Conservation (phyloP, 2,888 invertebrate genomes). For the Muschampia plurimacula region DNA sequence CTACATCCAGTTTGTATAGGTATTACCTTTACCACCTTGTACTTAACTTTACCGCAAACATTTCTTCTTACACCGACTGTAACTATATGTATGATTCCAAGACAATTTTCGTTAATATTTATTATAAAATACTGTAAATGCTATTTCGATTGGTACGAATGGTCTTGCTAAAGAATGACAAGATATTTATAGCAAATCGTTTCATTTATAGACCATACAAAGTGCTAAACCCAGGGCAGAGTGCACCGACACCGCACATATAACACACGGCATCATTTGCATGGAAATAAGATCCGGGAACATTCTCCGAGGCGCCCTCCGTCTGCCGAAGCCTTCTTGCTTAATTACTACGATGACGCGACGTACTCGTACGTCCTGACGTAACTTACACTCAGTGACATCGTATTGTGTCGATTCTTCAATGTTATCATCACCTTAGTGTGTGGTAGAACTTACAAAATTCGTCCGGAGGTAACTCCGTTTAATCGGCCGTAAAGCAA, state of each 20-base stretch:
- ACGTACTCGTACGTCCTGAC: neutral
- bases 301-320: constrained; percentile 70
- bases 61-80: too few species aligned
- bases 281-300: constrained; percentile 82
- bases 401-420: neutral
- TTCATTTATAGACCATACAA: constrained; percentile 6
- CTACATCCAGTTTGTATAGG: too few species aligned
- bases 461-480: too few species aligned
- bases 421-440: neutral
- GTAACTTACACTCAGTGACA: neutral
- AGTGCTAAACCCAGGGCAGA: constrained; percentile 28
- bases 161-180: neutral
- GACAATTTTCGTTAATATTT: too few species aligned
- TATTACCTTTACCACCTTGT: too few species aligned
- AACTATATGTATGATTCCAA: too few species aligned
- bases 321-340: constrained; percentile 62
- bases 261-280: constrained; percentile 80
- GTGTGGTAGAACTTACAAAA: too few species aligned
- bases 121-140: too few species aligned
- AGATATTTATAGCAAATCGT: neutral
- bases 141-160: too few species aligned
- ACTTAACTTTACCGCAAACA: too few species aligned
- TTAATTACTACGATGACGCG: constrained; percentile 8
- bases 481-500: too few species aligned
- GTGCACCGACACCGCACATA: constrained; percentile 61